Evolutionary conservation across 2,113 vertebrate species (phyloP), one percentile per base, ranked within the genome.

Genomic region (Nanorana parkeri): DNA sequence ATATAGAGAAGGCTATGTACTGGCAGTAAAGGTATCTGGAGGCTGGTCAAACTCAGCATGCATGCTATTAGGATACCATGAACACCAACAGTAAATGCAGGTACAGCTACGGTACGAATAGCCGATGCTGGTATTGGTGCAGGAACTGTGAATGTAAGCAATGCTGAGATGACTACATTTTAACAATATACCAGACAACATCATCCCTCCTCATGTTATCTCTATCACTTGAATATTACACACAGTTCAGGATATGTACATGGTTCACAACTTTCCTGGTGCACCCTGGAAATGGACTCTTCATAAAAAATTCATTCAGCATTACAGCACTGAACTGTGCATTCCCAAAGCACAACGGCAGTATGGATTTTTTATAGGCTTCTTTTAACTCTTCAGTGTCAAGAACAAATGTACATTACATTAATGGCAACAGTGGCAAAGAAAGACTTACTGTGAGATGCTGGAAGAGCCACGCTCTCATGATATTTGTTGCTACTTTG

Each of bases 401-500:
- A 55, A 36, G 54, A 73, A 29, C 11, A 52, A 19, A 56, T 15
- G n/a, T 26, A 13, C 10, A 52, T 4, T 29, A 74, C 15, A 54
- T 51, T 54, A 19, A 16, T 20, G 16, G 29, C 36, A 6, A 41
- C 17, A 41, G 16, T 15, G 23, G 23, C 21, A 60, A 63, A 63
- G 24, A 7, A 24, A 23, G 80, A 91, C 97, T 96, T 95, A 99
- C 98, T 93, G 98, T 99, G 94, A 99, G 97, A 93, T 99, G 98
- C 91, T 99, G 98, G 92, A 99, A 99, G 84, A 99, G 96, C 98
- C 98, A 99, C 0, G 97, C 97, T 93, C 98, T 95, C 98, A 99
- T 99, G 91, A 99, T 99, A 93, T 99, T 99, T 86, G 98, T 99
- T 90, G 98, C 97, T 94, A 99, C 98, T 94, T 99, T 99, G 86